Evolutionary conservation across 2,113 vertebrate species (phyloP).

Genomic region (Sphaerodactylus townsendi): DNA sequence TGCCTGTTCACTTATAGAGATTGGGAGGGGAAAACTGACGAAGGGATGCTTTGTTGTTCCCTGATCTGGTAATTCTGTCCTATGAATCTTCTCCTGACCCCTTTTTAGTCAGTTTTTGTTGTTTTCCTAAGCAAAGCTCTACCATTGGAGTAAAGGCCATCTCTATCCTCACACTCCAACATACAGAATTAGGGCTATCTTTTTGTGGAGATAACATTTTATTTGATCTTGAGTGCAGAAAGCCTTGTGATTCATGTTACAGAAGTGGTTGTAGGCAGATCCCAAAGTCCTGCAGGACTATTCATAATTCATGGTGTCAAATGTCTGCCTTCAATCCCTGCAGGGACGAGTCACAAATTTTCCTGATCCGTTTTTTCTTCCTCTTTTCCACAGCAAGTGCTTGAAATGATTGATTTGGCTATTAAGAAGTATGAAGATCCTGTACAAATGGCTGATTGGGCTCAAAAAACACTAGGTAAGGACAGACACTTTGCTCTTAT

Average conservation of each 20-base stretch:
- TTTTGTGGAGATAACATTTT: background rate
- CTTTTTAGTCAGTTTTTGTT: too few relatives aligned
- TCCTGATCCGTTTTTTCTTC: background rate
- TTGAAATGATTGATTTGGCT: background rate
- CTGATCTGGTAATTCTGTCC: background rate
- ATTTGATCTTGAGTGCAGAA: background rate
- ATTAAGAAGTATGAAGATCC: conserved; percentile 37
- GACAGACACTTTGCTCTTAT: background rate
- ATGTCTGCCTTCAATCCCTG: background rate
- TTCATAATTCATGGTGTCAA: background rate
- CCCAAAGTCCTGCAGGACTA: background rate
- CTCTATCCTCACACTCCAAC: background rate
- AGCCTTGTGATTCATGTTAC: background rate
- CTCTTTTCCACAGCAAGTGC: conserved; percentile 4
- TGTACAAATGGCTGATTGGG: conserved; percentile 37
- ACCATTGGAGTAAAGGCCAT: background rate
- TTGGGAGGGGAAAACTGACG: too few relatives aligned
- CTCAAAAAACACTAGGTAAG: conserved; percentile 31
- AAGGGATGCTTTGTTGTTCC: too few relatives aligned
- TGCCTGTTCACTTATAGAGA: too few relatives aligned
- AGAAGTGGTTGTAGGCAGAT: background rate
- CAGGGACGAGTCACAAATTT: background rate
- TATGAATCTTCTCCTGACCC: too few relatives aligned
- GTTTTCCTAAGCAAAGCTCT: too few relatives aligned
- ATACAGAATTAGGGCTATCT: too few relatives aligned